A percentile compares a stretch with the other conserved stretches of the same genome.
Conservation (phyloP, 2,888 invertebrate genomes). For the Nezara viridula region DNA sequence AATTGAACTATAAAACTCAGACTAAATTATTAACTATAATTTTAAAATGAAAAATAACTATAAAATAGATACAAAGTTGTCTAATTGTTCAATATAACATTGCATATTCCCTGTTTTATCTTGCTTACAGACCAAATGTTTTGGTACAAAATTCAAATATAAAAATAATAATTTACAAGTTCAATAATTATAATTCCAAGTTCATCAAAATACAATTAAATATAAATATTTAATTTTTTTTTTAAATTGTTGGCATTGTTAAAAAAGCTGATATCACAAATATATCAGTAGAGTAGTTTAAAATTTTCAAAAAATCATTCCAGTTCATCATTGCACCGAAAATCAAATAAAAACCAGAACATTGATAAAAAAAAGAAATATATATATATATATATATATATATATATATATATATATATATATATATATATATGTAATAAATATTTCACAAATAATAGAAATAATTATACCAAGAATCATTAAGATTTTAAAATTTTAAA, state of each 20-base stretch:
- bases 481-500: background rate
- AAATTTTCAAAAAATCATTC: too few species aligned
- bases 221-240: background rate
- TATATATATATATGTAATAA: background rate
- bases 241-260: background rate
- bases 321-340: background rate
- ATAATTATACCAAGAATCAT: background rate
- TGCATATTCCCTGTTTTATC: background rate
- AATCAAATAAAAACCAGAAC: background rate
- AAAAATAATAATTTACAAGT: background rate
- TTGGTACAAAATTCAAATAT: background rate
- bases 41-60: slow-evolving; percentile 19
- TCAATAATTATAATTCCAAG: background rate
- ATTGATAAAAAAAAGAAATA: background rate
- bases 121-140: background rate
- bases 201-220: background rate
- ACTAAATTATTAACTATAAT: background rate
- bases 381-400: too few species aligned
- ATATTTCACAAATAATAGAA: background rate
- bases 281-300: too few species aligned
- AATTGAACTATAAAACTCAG: background rate
- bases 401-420: too few species aligned
- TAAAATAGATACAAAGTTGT: background rate
- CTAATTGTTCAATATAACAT: slow-evolving; percentile 13
- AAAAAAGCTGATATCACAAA: background rate